Percentiles rank a stretch among this genome's conserved stretches.
Evolutionary conservation across 2,113 vertebrate species (phyloP).

Genomic region (Vombatus ursinus): DNA sequence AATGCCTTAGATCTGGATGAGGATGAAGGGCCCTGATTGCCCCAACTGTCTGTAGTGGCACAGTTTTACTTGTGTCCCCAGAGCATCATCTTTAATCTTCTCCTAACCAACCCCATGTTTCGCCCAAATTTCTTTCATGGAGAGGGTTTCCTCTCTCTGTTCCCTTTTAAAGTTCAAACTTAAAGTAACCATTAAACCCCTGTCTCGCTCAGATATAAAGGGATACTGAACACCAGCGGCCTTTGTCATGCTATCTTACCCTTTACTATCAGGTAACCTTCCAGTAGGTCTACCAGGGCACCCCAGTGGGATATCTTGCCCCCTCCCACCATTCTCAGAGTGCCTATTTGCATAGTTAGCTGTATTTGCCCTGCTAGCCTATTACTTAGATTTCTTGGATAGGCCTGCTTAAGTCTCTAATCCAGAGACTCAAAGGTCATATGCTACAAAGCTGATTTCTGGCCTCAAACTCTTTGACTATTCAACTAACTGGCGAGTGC

Average conservation of each 20-base stretch:
- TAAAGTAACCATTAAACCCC: background rate
- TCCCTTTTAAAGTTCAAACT: background rate
- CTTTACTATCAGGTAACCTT: background rate
- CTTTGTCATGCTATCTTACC: background rate
- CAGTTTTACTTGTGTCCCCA: no score
- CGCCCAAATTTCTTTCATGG: background rate
- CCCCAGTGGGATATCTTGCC: background rate
- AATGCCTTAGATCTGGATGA: no score
- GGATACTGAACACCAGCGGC: background rate
- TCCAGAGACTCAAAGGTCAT: background rate
- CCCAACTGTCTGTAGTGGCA: no score
- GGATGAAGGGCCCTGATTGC: no score
- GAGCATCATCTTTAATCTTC: background rate
- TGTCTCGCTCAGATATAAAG: background rate
- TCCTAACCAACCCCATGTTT: background rate
- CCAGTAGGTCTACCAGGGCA: background rate
- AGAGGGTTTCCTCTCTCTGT: background rate
- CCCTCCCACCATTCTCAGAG: background rate
- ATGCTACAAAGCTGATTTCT: background rate
- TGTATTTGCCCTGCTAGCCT: background rate
- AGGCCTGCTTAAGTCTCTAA: background rate
- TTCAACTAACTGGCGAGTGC: background rate
- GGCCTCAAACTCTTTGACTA: background rate
- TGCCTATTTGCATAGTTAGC: background rate
- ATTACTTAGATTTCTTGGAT: background rate